Evolutionary conservation across 2,888 invertebrate genomes (phyloP).

Genomic region (Tipula helvola): DNA sequence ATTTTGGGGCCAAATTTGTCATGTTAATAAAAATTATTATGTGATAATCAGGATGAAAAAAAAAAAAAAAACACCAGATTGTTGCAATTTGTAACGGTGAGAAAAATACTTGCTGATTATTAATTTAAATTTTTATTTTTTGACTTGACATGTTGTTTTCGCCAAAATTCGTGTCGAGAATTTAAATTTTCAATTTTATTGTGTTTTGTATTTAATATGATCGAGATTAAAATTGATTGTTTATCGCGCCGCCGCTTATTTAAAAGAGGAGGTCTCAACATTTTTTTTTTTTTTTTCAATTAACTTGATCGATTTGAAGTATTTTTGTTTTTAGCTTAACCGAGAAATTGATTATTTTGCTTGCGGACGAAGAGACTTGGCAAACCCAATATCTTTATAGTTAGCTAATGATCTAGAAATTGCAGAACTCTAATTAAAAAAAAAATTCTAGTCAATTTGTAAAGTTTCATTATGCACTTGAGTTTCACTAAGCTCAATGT

Average conservation of each 20-base stretch:
- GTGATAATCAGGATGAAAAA: background rate
- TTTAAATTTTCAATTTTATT: background rate
- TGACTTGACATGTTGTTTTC: background rate
- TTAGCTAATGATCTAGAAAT: too few relatives aligned
- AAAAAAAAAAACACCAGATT: background rate
- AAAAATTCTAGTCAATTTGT: too few relatives aligned
- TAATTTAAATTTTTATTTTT: background rate
- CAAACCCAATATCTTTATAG: too few relatives aligned
- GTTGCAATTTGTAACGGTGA: background rate
- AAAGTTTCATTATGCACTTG: too few relatives aligned
- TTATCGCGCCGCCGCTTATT: background rate
- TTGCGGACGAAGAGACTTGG: too few relatives aligned
- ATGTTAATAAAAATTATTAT: background rate
- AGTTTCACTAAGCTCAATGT: too few relatives aligned
- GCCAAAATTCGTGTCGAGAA: background rate
- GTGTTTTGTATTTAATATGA: background rate
- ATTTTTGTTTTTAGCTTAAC: background rate
- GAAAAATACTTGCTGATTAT: background rate
- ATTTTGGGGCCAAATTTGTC: background rate
- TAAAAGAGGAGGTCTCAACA: background rate
- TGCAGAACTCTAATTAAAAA: too few relatives aligned
- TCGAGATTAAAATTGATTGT: background rate
- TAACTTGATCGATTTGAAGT: background rate
- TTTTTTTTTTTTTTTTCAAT: background rate
- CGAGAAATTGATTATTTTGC: too few relatives aligned